Conservation (phyloP, 1,140 invertebrate genomes). For the Drosophila pruinosa region DNA sequence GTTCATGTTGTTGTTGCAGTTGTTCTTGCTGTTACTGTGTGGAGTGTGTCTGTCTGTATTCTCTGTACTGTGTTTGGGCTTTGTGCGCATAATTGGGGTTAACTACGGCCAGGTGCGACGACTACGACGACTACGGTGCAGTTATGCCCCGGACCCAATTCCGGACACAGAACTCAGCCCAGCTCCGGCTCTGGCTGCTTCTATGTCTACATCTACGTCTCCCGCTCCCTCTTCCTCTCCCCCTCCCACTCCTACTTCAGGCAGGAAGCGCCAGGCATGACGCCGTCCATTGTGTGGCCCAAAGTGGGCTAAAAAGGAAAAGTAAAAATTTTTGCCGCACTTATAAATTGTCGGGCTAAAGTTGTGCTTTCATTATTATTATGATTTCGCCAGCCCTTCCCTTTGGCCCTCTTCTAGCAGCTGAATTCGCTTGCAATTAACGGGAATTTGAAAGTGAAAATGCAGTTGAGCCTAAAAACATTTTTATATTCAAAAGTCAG, state of each 20-base stretch:
- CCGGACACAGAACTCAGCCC: background rate
- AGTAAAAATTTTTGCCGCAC: constrained; percentile 59
- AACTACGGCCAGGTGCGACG: constrained; percentile 62
- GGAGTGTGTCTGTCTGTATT: constrained; percentile 8
- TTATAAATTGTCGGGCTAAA: constrained; percentile 62
- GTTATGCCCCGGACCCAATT: constrained; percentile 4
- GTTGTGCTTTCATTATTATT: constrained; percentile 22
- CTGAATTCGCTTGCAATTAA: constrained; percentile 55
- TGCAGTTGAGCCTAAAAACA: constrained; percentile 26
- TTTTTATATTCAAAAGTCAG: constrained; percentile 36
- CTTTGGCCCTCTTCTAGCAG: background rate
- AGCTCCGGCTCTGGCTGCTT: background rate
- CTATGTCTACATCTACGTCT: too few relatives aligned
- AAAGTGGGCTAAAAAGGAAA: constrained; percentile 78
- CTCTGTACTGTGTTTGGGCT: constrained; percentile 48
- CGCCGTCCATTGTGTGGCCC: constrained; percentile 47
- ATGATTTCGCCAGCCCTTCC: background rate
- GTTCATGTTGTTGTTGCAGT: constrained; percentile 17
- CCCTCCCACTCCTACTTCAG: background rate
- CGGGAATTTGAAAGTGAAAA: constrained; percentile 69
- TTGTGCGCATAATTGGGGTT: constrained; percentile 76
- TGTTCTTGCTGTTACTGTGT: background rate
- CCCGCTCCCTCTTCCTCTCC: too few relatives aligned
- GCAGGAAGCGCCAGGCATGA: constrained; percentile 32
- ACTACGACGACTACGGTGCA: background rate